These are phyloP conservation scores for Rhinogobio ventralis DNA, from an alignment of 2,797 vertebrate genomes.

Conservation along the genomic window DNA sequence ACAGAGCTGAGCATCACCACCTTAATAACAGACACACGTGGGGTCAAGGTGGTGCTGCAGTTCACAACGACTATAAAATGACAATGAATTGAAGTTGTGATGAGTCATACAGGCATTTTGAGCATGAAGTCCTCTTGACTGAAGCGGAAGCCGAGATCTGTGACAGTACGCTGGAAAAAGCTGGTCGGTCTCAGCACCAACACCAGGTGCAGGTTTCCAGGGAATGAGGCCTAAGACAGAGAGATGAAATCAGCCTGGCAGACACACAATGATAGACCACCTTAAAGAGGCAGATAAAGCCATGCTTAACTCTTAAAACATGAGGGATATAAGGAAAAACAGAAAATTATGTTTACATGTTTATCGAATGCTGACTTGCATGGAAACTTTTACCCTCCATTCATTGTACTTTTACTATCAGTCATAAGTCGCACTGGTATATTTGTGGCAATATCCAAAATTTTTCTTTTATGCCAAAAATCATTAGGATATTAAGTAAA, in stretches of 20 bases:
- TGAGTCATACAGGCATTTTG: constrained; percentile 88
- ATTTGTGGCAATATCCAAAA: no score
- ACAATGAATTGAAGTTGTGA: neutral
- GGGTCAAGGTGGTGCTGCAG: neutral
- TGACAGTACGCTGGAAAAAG: constrained; percentile 96
- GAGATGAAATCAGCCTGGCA: neutral
- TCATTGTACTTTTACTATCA: neutral
- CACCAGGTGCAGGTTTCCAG: constrained; percentile 93
- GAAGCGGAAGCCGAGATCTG: constrained; percentile 95
- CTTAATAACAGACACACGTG: constrained; percentile 70
- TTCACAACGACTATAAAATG: neutral
- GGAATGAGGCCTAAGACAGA: constrained; percentile 86
- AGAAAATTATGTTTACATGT: neutral
- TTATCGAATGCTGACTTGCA: neutral
- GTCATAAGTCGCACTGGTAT: no score
- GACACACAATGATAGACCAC: neutral
- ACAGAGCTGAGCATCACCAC: constrained; percentile 99
- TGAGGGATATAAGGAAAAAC: neutral
- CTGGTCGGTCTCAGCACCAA: constrained; percentile 94
- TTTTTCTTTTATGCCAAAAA: no score
- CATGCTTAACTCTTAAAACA: neutral
- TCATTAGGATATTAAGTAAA: no score
- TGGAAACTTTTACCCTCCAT: neutral
- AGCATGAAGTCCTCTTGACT: constrained; percentile 97
- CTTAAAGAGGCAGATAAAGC: neutral